Base-by-base conservation (phyloP, 2,797 vertebrate genomes). In the Coluber constrictor region DNA sequence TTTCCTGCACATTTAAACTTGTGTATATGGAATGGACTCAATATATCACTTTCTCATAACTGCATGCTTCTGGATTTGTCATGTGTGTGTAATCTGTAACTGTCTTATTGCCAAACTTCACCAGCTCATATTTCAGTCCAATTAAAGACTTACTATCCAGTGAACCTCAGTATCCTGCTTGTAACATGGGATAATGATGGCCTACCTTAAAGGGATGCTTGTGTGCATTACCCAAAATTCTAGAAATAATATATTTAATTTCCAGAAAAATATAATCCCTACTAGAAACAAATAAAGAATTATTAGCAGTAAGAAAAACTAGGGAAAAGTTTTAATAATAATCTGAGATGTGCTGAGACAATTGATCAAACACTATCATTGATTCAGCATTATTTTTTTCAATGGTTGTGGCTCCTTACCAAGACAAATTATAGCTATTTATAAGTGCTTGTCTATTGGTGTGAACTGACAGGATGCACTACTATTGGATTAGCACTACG, bases 371-470 rank as follows among this genome's bases (percentile, higher is more conserved):
- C 56, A 93, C 92, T 91, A 3, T 0, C n/a, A 90, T 1, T 0
- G 11, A 92, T 94, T 79, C 54, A 79, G 37, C 23, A 5, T 23
- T 91, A 63, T 90, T 93, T 61, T 94, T 94, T 92, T 23, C 79
- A 93, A 79, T 92, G 15, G 63, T 93, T 56, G 51, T 16, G 43
- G 15, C 91, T 95, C 95, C 87, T 90, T 91, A 87, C 87, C 88
- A 63, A 90, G 87, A 93, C 93, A 89, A 32, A 92, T 94, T 94
- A 94, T 83, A 60, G 83, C 23, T 43, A 88, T 5, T n/a, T 10
- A 59, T 92, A 91, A 90, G 13, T 54, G 47, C 59, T 60, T 59
- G 16, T 87, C 88, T 90, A 95, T 92, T 93, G 74, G 83, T 88
- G 90, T 70, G 63, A 87, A 51, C 37, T 90, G 32, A 57, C 57